Percentiles rank a stretch among this genome's conserved stretches.
Evolutionary conservation across 2,113 vertebrate genomes (phyloP).

Genomic region (Mastomys coucha): DNA sequence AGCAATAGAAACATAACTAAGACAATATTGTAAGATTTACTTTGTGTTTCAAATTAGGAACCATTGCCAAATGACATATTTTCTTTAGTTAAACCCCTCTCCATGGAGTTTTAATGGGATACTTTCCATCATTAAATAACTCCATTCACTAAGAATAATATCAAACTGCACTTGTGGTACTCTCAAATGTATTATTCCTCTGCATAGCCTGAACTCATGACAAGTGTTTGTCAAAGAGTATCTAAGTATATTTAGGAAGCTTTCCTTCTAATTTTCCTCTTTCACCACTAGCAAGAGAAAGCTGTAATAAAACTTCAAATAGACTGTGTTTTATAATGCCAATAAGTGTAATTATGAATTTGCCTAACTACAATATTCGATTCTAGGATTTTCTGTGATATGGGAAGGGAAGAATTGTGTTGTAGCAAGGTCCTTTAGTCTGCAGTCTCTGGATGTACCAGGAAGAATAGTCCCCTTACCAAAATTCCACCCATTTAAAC

Average conservation of each 20-base stretch:
- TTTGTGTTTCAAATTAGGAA: constrained; percentile 49
- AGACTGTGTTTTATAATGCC: background rate
- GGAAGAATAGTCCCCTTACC: background rate
- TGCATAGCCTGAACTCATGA: background rate
- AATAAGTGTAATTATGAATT: background rate
- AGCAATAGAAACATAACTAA: background rate
- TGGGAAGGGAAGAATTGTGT: background rate
- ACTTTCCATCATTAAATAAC: background rate
- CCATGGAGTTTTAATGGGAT: background rate
- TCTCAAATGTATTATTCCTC: background rate
- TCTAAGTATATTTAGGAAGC: constrained; percentile 25
- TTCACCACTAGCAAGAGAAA: constrained; percentile 9
- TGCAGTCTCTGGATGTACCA: background rate
- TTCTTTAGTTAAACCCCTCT: constrained; percentile 23
- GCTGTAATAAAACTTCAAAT: background rate
- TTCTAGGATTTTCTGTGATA: constrained; percentile 19
- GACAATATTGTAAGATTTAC: background rate
- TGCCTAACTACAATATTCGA: constrained; percentile 3
- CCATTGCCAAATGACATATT: background rate
- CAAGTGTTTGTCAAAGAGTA: constrained; percentile 1
- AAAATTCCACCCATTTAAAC: constrained; percentile 19
- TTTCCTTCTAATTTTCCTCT: background rate
- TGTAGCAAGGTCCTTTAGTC: background rate
- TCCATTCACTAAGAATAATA: constrained; percentile 6
- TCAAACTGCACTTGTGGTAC: background rate